These are phyloP conservation scores for Thymelicus lineola DNA, from an alignment of 2,888 invertebrate genomes.

Conservation along the genomic window DNA sequence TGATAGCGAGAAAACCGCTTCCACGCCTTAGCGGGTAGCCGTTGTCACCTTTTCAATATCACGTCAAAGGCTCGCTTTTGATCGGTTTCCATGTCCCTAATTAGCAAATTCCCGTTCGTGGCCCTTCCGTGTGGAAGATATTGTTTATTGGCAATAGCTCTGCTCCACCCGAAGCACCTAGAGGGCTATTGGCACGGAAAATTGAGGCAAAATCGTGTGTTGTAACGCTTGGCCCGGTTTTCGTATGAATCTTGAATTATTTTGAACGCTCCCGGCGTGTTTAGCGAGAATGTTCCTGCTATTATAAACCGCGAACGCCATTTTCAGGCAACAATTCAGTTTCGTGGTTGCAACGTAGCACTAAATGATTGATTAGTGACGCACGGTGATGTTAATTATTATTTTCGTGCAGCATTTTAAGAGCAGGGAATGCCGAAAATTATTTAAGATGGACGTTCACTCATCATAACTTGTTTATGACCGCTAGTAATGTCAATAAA, in stretches of 20 bases:
- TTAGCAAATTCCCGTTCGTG: conserved; percentile 71
- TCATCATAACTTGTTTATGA: background rate
- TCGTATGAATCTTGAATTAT: conserved; percentile 54
- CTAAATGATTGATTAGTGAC: conserved; percentile 21
- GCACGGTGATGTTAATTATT: conserved; percentile 24
- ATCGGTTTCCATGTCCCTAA: conserved; percentile 75
- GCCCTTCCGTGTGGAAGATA: conserved; percentile 74
- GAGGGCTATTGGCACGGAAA: conserved; percentile 74
- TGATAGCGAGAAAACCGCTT: conserved; percentile 8
- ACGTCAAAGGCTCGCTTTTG: conserved; percentile 75
- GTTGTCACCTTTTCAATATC: conserved; percentile 76
- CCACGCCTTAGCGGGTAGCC: conserved; percentile 41
- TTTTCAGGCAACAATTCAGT: conserved; percentile 28
- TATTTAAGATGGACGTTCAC: background rate
- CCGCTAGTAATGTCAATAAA: background rate
- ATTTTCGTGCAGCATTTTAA: conserved; percentile 5
- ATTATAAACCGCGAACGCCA: conserved; percentile 19
- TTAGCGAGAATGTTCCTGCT: conserved; percentile 19
- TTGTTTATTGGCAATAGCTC: conserved; percentile 82
- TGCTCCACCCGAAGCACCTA: conserved; percentile 58
- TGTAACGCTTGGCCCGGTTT: conserved; percentile 57
- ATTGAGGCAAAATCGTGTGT: conserved; percentile 73
- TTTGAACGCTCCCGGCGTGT: conserved; percentile 43
- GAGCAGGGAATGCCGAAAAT: background rate
- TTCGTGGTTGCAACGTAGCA: conserved; percentile 12